phyloP scores from a whole-genome alignment of 1,140 invertebrate species.

The Triops longicaudatus region DNA sequence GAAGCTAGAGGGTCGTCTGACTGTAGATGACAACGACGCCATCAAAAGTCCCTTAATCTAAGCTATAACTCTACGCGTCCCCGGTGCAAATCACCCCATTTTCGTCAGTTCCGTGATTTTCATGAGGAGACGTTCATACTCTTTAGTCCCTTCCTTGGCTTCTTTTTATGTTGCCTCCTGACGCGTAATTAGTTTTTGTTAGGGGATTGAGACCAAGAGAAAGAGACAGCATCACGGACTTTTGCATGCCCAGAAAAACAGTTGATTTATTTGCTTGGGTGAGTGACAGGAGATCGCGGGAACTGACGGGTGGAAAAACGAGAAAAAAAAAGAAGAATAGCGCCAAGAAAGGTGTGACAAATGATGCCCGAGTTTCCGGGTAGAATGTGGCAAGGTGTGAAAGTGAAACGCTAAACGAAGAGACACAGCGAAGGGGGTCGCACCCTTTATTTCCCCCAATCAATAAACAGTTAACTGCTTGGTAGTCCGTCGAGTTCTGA shows the following conservation, averaged over 20 bases:
- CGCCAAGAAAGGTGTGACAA: constrained; percentile 3
- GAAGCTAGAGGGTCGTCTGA: constrained; percentile 5
- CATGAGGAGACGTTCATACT: neutral
- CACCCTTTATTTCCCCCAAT: neutral
- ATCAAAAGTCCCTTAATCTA: constrained; percentile 7
- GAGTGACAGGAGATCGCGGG: neutral
- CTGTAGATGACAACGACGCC: constrained; percentile 1
- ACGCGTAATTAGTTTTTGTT: neutral
- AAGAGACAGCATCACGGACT: neutral
- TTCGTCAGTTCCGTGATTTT: constrained; percentile 8
- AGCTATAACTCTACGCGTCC: neutral
- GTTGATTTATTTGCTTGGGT: constrained; percentile 3
- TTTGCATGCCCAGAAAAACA: neutral
- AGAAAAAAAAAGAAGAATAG: neutral
- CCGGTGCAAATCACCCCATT: constrained; percentile 3
- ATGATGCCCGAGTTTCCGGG: constrained; percentile 13
- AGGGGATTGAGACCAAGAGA: neutral
- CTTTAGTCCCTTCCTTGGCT: neutral
- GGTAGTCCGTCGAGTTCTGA: neutral
- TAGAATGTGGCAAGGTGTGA: constrained; percentile 5
- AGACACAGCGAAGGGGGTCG: neutral
- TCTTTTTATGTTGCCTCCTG: neutral
- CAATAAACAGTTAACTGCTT: neutral
- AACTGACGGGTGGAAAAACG: neutral
- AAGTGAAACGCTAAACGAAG: neutral